A percentile compares a stretch with the other conserved stretches of the same genome.
Conservation (phyloP, 2,888 invertebrate species). For the Tubulanus polymorphus region DNA sequence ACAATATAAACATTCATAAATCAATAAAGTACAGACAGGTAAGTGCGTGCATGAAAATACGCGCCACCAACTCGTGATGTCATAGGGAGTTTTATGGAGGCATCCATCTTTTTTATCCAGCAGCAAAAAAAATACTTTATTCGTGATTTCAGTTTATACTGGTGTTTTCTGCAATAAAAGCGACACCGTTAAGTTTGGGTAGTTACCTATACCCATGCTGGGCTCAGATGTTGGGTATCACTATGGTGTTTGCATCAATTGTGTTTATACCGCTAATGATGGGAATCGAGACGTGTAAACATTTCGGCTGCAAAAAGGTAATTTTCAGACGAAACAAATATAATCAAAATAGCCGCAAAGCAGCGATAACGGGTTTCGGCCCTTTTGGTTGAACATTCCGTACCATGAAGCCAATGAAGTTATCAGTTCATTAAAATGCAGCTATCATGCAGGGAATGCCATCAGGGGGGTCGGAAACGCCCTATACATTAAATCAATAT, state of each 20-base stretch:
- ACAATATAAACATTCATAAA: too few relatives aligned
- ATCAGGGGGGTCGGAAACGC: too few relatives aligned
- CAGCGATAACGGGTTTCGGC: too few relatives aligned
- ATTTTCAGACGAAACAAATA: neutral
- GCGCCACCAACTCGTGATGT: too few relatives aligned
- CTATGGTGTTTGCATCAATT: conserved; percentile 52
- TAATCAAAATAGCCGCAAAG: neutral
- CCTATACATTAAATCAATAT: too few relatives aligned
- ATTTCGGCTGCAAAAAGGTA: neutral
- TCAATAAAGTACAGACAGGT: too few relatives aligned
- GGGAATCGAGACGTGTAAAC: neutral
- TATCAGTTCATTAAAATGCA: too few relatives aligned
- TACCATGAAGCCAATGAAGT: too few relatives aligned
- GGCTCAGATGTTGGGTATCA: conserved; percentile 67
- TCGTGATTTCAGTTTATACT: conserved; percentile 62
- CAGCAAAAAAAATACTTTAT: neutral
- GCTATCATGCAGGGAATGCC: too few relatives aligned
- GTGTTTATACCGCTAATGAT: conserved; percentile 14
- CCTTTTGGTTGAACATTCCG: too few relatives aligned
- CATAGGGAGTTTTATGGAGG: too few relatives aligned
- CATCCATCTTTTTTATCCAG: neutral
- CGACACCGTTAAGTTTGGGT: conserved; percentile 62
- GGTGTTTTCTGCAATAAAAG: conserved; percentile 65
- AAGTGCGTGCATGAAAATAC: too few relatives aligned
- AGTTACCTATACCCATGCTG: conserved; percentile 66